Base-by-base conservation (phyloP, 2,113 vertebrate species). In the Pleuronectes platessa region DNA sequence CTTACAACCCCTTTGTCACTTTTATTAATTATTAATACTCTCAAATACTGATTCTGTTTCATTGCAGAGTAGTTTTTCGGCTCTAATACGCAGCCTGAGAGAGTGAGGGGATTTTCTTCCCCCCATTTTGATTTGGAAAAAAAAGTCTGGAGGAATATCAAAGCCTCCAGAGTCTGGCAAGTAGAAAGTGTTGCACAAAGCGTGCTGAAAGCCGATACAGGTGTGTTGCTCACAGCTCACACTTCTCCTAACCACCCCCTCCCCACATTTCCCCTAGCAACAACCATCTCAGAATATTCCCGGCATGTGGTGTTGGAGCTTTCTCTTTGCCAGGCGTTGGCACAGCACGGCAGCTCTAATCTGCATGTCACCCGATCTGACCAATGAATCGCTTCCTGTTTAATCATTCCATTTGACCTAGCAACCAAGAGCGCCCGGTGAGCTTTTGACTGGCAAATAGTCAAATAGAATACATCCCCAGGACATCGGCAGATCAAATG, bases 341-440 rank as follows among this genome's bases (percentile, higher is more conserved):
- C 83, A 86, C 89, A 86, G 86, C 84, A 82, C 17, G 49, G 8
- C 67, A 51, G 63, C 79, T 88, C 67, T 89, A 70, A 89, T 90
- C 82, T 90, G 88, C 88, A 90, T 88, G 82, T 86, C 84, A 82
- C 86, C 75, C 83, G 88, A 86, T 88, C 79, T 79, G 84, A 83
- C 88, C 88, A 90, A 88, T 86, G 86, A 84, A 74, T 60, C 1
- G 66, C 79, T 74, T 88, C 83, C 69, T 40, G 77, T 84, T 76
- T 76, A 89, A 90, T 90, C 79, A 83, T 79, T 80, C 72, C 62
- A 70, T 89, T 90, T 90, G 77, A 87, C 89, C 83, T 49, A 76
- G 83, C 82, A 92, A 90, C 83, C 83, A 42, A 79, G 82, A 64
- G 86, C 86, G 73, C 71, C 81, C 40, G 9, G 77, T 13, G 64